Evolutionary conservation across 2,888 invertebrate genomes (phyloP), one percentile per base, ranked within the genome.

Genomic region (Harpalus rubripes): DNA sequence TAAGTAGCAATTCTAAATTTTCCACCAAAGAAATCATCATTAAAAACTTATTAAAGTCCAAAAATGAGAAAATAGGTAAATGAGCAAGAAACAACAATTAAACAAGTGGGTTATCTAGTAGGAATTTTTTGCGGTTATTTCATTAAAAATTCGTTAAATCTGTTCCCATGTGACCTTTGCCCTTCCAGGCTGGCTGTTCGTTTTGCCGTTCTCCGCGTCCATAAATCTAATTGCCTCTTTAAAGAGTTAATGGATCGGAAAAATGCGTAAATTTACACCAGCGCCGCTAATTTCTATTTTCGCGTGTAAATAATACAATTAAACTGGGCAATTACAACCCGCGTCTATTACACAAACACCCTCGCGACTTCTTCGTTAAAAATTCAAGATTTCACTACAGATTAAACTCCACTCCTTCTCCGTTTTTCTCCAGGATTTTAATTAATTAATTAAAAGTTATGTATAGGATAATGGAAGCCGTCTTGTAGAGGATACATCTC

Each of bases 161-260:
- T 44, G 52, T 10, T 74, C 44, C 44, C n/a, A 41, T 41, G 32
- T 18, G 72, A 18, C 39, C 68, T 68, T 4, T 41, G 15, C 68
- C 68, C 18, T 74, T 18, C 72, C 44, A 32, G 68, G 39, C 7
- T 26, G 2, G 68, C 68, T 26, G 63, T 32, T 32, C 32, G 22
- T 12, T 18, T 10, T 10, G 10, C 44, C 0, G 22, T 74, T 16
- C 72, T 74, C 18, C 72, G 10, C 41, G 8, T 18, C 44, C 16
- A 44, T 74, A 74, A 74, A 74, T 74, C 44, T 22, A 74, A 74
- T 74, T 74, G 44, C 22, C 72, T 74, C 72, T 74, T 74, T 74
- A 65, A 65, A 81, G 63, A 65, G 63, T 81, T 65, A 81, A 81
- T 81, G 81, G 63, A 61, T 81, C 52, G 65, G 81, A 81, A 63